A percentile compares a stretch with the other conserved stretches of the same genome.
phyloP scores from a whole-genome alignment of 1,140 invertebrate genomes.

The Melanaphis sacchari region DNA sequence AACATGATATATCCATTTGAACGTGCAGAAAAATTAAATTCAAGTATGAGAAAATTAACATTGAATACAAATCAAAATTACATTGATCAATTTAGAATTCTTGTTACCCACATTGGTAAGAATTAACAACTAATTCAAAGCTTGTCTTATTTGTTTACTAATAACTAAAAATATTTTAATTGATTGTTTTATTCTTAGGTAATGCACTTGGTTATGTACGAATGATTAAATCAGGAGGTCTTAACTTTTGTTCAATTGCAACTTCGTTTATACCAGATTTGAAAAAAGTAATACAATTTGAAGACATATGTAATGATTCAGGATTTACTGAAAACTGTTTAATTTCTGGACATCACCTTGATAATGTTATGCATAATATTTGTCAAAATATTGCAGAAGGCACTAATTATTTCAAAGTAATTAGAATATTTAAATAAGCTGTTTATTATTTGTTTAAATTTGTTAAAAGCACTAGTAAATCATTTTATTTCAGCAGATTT shows the following conservation, averaged over 20 bases:
- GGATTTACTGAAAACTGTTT: conserved; percentile 70
- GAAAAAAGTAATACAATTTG: conserved; percentile 74
- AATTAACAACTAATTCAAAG: conserved; percentile 40
- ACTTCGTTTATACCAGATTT: conserved; percentile 89
- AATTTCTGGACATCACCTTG: conserved; percentile 75
- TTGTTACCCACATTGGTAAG: conserved; percentile 90
- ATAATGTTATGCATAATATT: conserved; percentile 79
- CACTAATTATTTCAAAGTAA: conserved; percentile 89
- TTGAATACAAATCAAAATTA: conserved; percentile 82
- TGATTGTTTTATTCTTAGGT: conserved; percentile 65
- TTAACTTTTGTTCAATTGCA: conserved; percentile 90
- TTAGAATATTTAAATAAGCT: not conserved
- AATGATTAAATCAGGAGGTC: conserved; percentile 90
- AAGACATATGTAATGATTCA: conserved; percentile 68
- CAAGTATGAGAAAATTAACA: conserved; percentile 89
- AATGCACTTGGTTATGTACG: conserved; percentile 97
- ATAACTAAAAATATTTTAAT: not conserved
- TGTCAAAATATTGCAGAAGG: conserved; percentile 89
- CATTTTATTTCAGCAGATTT: not conserved
- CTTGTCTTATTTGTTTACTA: not conserved
- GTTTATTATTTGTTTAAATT: not conserved
- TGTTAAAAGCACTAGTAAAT: not conserved
- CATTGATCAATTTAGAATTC: conserved; percentile 89
- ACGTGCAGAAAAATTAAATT: conserved; percentile 93
- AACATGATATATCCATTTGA: conserved; percentile 82